Conservation (phyloP, 92 coral and sea anemone species). For the Pocillopora grandis region DNA sequence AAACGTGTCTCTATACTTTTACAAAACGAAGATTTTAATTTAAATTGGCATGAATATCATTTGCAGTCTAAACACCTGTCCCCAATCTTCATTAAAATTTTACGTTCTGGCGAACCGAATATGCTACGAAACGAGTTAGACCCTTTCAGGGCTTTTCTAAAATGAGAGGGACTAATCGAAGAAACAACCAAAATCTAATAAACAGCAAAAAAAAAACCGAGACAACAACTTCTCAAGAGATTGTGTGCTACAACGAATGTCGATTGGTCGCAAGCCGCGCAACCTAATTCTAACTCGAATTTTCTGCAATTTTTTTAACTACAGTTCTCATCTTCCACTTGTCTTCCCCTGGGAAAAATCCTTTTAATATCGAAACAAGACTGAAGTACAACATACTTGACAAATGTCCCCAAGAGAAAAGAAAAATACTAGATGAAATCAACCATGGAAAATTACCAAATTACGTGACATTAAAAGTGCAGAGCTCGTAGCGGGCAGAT, state of each 20-base stretch:
- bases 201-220: neutral
- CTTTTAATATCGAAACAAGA: neutral
- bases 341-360: constrained; percentile 10
- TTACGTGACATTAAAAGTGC: constrained; percentile 11
- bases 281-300: neutral
- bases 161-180: neutral
- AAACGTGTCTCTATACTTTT: neutral
- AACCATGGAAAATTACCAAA: constrained; percentile 19
- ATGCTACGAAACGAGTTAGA: constrained; percentile 41
- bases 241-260: neutral
- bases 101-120: constrained; percentile 51
- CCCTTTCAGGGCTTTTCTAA: neutral
- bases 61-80: constrained; percentile 65
- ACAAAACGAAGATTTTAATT: neutral
- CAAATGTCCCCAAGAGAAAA: neutral
- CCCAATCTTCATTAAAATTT: constrained; percentile 61
- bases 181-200: constrained; percentile 12
- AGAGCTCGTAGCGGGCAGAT: neutral
- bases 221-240: neutral
- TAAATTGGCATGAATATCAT: neutral
- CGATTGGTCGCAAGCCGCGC: constrained; percentile 15
- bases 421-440: neutral
- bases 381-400: constrained; percentile 8
- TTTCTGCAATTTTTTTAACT: constrained; percentile 19
- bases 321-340: neutral